phyloP scores from a whole-genome alignment of 1,140 invertebrate species.

The Stegodyphus mimosarum region DNA sequence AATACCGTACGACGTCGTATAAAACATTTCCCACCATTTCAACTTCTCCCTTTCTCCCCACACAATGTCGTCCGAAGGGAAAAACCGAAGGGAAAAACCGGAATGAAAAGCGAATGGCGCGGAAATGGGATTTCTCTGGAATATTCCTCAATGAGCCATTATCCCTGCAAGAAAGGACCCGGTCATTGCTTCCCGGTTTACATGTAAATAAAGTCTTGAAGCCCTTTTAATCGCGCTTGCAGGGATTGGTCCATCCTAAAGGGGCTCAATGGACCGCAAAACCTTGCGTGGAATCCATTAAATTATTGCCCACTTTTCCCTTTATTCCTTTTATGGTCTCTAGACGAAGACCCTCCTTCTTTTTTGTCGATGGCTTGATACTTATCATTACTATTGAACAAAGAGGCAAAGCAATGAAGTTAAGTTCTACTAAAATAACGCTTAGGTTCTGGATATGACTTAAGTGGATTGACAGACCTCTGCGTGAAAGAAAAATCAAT shows the following conservation, averaged over 20 bases:
- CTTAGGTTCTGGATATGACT: too few species aligned
- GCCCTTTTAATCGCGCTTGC: constrained; percentile 30
- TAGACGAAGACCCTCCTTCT: too few species aligned
- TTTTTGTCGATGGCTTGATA: too few species aligned
- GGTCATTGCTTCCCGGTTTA: constrained; percentile 48
- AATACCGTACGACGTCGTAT: too few species aligned
- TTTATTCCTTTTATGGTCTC: constrained; percentile 15
- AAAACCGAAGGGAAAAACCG: neutral
- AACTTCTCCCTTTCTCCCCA: too few species aligned
- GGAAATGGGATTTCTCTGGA: constrained; percentile 27
- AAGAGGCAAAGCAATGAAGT: too few species aligned
- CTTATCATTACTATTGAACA: too few species aligned
- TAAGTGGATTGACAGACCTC: too few species aligned
- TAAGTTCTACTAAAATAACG: too few species aligned
- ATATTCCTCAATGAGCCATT: constrained; percentile 42
- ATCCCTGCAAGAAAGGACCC: constrained; percentile 4
- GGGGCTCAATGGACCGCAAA: constrained; percentile 34
- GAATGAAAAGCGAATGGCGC: constrained; percentile 21
- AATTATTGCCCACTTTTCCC: constrained; percentile 25
- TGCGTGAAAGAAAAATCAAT: too few species aligned
- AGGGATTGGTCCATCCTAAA: neutral
- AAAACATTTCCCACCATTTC: too few species aligned
- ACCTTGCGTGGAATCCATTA: constrained; percentile 26
- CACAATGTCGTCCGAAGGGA: too few species aligned
- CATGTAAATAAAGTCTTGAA: constrained; percentile 48